Base-by-base conservation (phyloP, 2,888 invertebrate genomes). In the Anaspis maculata region DNA sequence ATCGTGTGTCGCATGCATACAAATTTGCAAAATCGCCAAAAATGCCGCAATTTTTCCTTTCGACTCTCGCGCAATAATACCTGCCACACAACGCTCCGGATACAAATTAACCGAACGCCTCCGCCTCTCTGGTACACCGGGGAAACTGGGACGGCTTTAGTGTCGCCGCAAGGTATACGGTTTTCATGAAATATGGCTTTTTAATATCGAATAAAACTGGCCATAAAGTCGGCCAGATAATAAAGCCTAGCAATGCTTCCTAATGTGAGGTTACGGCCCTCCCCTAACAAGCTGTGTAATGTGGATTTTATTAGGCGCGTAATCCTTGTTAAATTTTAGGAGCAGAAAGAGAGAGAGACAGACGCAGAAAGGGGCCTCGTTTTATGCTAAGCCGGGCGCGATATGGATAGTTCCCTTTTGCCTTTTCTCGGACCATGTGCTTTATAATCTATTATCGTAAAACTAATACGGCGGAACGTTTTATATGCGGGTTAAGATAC, bases 271-370 rank as follows among this genome's bases (percentile, higher is more conserved):
- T 52, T 52, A 55, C 45, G 48, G 45, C 42, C n/a, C n/a, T n/a
- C n/a, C 48, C 45, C 51, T 54, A 57, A 57, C 56, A 54, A 56
- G 54, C 52, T 46, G 48, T 50, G 52, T 56, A 54, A 56, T 57
- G 55, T 48, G 49, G 43, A 52, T 56, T 57, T 57, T 57, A 57
- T 56, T 56, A 53, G 49, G 49, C 55, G 49, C 46, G 52, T 56
- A 55, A 56, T 55, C 54, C 54, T 49, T 51, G 52, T 54, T 52
- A 55, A 56, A 57, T 56, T 56, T 54, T 48, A 48, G 49, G 49
- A 15, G 25, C n/a, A n/a, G n/a, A n/a, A n/a, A n/a, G n/a, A n/a
- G n/a, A n/a, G n/a, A n/a, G n/a, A n/a, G n/a, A n/a, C n/a, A n/a
- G n/a, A n/a, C n/a, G n/a, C n/a, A n/a, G n/a, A n/a, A 50, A 41